Base-by-base conservation (phyloP, 2,113 vertebrate genomes). In the Cyprinus carpio region DNA sequence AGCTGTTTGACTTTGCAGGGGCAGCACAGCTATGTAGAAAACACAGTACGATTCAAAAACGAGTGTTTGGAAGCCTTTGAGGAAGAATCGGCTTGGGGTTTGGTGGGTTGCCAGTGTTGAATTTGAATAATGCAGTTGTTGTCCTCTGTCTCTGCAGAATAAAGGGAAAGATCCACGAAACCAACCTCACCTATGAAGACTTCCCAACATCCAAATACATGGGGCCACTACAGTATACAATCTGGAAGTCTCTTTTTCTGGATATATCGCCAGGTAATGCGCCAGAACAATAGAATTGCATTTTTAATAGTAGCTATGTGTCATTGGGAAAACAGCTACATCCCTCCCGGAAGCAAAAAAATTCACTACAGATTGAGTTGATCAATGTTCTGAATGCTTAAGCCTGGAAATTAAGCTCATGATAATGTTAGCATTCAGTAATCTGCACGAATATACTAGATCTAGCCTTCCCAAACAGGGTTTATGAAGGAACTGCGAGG, bases 191-290 rank as follows among this genome's bases (percentile, higher is more conserved):
- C 0, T 99, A 99, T 0, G 98, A 99, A 92, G 98, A 99, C 75
- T 99, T 99, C 82, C 98, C 98, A 0, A 99, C 98, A 75, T 99
- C 97, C 87, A 99, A 99, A 89, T 99, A 99, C 93, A 99, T 97
- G 90, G 98, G 98, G 0, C 98, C 98, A 0, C 92, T 99, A 89
- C 98, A 99, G 92, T 99, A 97, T 91, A 98, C 97, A 13, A 99
- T 99, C 92, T 99, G 98, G 98, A 99, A 99, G 90, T 97, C 97
- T 2, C 96, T 99, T 25, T 99, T 97, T 91, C 97, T 98, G 92
- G 98, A 99, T 87, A 96, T 99, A 89, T 96, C 97, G 64, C 98
- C 98, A 74, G 98, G 98, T 99, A 96, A 69, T 60, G 82, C 46
- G 13, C 80, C 2, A 43, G 27, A 54, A 54, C 25, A 11, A 18